phyloP scores from a whole-genome alignment of 2,797 vertebrate species.

The Chelon auratus region DNA sequence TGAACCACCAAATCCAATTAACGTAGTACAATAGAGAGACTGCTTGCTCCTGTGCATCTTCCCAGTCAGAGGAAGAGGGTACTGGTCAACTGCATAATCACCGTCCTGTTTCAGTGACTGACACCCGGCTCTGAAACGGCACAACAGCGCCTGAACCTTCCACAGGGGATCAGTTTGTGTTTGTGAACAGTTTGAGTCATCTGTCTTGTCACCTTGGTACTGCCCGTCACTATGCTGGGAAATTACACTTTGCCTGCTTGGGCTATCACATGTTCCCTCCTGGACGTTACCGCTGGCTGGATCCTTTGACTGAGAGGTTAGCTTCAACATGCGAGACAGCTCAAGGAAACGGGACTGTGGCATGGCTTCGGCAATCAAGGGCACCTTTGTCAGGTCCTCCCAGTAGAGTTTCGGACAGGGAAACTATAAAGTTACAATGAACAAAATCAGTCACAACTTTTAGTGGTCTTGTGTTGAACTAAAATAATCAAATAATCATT shows the following conservation, averaged over 20 bases:
- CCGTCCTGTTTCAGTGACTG: slow-evolving; percentile 65
- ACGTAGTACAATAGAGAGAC: slow-evolving; percentile 78
- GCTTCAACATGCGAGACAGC: slow-evolving; percentile 74
- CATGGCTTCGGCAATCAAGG: slow-evolving; percentile 85
- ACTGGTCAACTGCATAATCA: slow-evolving; percentile 82
- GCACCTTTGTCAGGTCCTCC: slow-evolving; percentile 84
- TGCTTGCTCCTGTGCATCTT: slow-evolving; percentile 53
- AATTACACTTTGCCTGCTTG: slow-evolving; percentile 5
- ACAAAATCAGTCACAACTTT: neutral
- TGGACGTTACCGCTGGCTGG: neutral
- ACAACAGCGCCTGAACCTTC: slow-evolving; percentile 76
- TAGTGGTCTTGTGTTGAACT: neutral
- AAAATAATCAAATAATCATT: neutral
- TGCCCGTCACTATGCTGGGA: slow-evolving; percentile 20
- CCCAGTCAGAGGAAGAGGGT: slow-evolving; percentile 77
- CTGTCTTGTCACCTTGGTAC: slow-evolving; percentile 3
- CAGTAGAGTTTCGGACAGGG: slow-evolving; percentile 85
- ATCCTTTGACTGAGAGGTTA: slow-evolving; percentile 60
- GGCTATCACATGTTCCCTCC: slow-evolving; percentile 9
- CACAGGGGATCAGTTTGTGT: slow-evolving; percentile 77
- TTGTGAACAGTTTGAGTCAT: slow-evolving; percentile 27
- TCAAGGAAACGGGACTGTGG: slow-evolving; percentile 77
- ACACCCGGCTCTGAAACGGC: slow-evolving; percentile 78
- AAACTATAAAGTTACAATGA: slow-evolving; percentile 74
- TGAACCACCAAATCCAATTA: slow-evolving; percentile 79